These are phyloP conservation scores for Sarcophaga variegata DNA, from an alignment of 2,888 invertebrate species.

Conservation along the genomic window DNA sequence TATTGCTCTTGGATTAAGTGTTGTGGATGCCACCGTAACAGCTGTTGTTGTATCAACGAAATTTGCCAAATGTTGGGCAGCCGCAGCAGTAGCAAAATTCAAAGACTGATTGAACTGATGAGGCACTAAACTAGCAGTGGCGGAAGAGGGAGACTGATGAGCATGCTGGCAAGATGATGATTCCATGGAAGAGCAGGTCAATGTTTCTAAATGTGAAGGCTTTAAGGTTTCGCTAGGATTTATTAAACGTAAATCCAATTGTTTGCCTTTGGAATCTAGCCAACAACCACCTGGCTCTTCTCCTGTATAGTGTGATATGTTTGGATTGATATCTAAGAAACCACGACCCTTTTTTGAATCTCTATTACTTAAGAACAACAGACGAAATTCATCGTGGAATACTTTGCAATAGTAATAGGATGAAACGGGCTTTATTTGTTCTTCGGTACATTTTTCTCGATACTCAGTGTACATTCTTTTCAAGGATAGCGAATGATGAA, in stretches of 20 bases:
- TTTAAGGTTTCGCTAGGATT: constrained; percentile 47
- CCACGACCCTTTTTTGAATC: constrained; percentile 58
- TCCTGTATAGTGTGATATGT: constrained; percentile 70
- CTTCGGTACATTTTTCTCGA: constrained; percentile 56
- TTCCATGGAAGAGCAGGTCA: constrained; percentile 26
- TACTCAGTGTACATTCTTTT: constrained; percentile 71
- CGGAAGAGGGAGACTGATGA: constrained; percentile 10
- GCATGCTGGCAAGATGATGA: constrained; percentile 28
- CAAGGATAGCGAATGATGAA: constrained; percentile 70
- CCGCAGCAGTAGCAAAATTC: constrained; percentile 56
- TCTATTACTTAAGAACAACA: constrained; percentile 66
- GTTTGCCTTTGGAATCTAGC: constrained; percentile 58
- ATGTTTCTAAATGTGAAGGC: background rate
- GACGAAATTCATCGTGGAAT: constrained; percentile 70
- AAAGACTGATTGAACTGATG: constrained; percentile 54
- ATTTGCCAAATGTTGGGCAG: constrained; percentile 56
- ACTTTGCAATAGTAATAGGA: constrained; percentile 66
- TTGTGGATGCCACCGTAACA: constrained; percentile 9
- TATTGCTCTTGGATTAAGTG: constrained; percentile 53
- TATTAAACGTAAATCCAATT: constrained; percentile 26
- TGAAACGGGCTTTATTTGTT: constrained; percentile 63
- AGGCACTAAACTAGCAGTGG: background rate
- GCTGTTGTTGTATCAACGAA: constrained; percentile 50
- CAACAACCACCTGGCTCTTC: constrained; percentile 71
- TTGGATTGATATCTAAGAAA: constrained; percentile 67